Percentiles rank a stretch among this genome's conserved stretches.
Evolutionary conservation across 2,113 vertebrate genomes (phyloP).

Genomic region (Crotalus helleri): DNA sequence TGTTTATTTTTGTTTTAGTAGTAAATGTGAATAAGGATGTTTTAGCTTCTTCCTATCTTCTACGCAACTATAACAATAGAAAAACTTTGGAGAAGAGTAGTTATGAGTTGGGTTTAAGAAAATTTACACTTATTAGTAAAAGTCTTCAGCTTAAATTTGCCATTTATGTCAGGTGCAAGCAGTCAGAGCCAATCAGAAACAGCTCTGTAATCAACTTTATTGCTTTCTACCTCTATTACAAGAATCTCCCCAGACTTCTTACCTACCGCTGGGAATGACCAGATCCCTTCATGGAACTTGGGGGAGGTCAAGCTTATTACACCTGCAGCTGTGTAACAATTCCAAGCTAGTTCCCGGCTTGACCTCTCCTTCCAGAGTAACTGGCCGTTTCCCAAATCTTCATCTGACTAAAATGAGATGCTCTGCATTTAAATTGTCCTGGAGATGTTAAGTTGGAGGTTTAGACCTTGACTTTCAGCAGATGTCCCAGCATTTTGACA

Average conservation of each 20-base stretch:
- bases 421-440: neutral
- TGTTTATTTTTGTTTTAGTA: neutral
- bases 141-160: neutral
- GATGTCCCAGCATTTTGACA: neutral
- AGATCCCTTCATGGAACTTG: neutral
- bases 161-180: neutral
- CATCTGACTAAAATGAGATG: neutral
- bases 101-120: neutral
- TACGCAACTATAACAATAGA: neutral
- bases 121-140: neutral
- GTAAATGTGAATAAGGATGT: neutral
- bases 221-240: neutral
- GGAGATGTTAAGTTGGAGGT: neutral
- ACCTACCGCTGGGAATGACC: neutral
- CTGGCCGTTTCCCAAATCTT: neutral
- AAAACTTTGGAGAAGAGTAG: neutral
- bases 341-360: neutral
- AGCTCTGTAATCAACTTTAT: neutral
- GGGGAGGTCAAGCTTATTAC: neutral
- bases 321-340: neutral
- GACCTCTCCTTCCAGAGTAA: neutral
- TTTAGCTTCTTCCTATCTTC: neutral
- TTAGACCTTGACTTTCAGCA: neutral
- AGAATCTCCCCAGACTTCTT: neutral
- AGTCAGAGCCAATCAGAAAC: neutral